Evolutionary conservation across 2,888 invertebrate species (phyloP), one percentile per base, ranked within the genome.

Genomic region (Pandemis corylana): DNA sequence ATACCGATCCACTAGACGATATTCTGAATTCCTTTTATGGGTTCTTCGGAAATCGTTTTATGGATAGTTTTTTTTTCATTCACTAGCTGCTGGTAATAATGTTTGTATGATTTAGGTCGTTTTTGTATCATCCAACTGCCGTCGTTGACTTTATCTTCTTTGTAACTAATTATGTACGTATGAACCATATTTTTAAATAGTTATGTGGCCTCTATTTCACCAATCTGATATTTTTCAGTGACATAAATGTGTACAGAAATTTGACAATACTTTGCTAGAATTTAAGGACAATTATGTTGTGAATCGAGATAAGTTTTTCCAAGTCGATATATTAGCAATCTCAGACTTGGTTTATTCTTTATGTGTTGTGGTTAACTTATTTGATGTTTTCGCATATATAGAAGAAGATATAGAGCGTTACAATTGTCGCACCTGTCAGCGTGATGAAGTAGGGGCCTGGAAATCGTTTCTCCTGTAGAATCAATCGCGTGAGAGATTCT

Each of bases 401-500:
- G 28, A 2, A 36, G 28, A 36, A 36, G 28, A 36, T 36, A 2
- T 36, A 36, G 28, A 36, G 28, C 28, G 28, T 36, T 36, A 36
- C 28, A 36, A 36, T 36, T 36, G 28, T 36, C 28, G 28, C 28
- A 36, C 28, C 28, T 36, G 28, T 36, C 28, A 36, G 28, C 28
- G 3, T 36, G 28, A 36, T 36, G 28, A 36, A 36, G 28, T 36
- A 4, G 28, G 28, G 1, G 28, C 28, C 51, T 69, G 59, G 51
- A 70, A 70, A 69, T 59, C 49, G 65, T 74, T 70, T 74, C 74
- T 74, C 69, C 46, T 51, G 71, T 42, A 62, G 36, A 68, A 51
- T 56, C 20, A 71, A 71, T 63, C 63, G 71, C 78, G 79, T 78
- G 77, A 77, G 78, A 75, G 76, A 80, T 83, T 79, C 80, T 81